These are phyloP conservation scores for Mormoops blainvillei DNA, from an alignment of 2,113 vertebrate genomes.

Conservation along the genomic window DNA sequence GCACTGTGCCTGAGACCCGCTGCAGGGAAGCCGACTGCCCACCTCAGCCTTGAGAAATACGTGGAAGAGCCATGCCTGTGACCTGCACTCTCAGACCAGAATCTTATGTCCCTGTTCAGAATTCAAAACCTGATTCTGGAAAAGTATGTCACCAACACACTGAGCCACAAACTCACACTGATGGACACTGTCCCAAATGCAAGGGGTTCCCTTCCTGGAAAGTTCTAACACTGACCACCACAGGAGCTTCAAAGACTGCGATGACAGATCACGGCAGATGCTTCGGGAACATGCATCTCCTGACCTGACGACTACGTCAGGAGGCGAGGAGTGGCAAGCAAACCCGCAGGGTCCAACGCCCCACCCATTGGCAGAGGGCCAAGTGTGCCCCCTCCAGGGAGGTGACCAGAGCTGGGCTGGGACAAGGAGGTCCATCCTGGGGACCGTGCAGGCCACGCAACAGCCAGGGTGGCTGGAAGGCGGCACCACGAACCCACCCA, in stretches of 20 bases:
- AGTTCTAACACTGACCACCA: background rate
- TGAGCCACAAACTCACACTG: too few relatives aligned
- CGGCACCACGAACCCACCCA: background rate
- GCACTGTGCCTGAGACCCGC: background rate
- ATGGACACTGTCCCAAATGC: accelerated
- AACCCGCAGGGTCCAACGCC: background rate
- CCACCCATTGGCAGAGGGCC: background rate
- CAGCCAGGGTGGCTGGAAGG: background rate
- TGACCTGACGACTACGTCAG: accelerated
- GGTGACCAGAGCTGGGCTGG: too few relatives aligned
- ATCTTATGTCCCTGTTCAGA: accelerated
- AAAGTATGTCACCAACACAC: accelerated
- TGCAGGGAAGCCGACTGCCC: accelerated
- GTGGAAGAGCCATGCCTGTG: accelerated
- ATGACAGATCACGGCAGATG: accelerated
- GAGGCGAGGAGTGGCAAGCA: background rate
- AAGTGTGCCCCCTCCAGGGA: background rate
- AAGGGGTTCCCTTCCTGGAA: background rate
- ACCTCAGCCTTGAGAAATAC: accelerated
- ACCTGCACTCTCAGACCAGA: background rate
- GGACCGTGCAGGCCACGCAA: background rate
- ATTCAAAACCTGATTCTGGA: background rate
- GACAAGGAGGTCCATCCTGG: background rate
- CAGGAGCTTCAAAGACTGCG: background rate
- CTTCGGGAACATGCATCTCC: accelerated